Base-by-base conservation (phyloP, 1,140 invertebrate species). In the Drosophila rufa region DNA sequence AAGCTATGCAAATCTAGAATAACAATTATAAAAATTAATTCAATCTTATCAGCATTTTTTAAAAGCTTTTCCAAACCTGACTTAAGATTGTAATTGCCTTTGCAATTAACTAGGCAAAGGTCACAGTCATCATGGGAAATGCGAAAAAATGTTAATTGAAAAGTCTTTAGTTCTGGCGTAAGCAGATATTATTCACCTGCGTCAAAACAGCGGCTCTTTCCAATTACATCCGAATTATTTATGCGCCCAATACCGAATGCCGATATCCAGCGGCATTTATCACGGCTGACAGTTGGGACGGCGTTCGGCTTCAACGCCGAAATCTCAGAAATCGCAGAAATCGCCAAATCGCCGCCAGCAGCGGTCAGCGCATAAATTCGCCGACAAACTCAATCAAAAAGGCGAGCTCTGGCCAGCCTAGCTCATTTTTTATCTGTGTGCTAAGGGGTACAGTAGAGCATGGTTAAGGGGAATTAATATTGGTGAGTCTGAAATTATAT, bases 201-300 rank as follows among this genome's bases (percentile, higher is more conserved):
- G 69, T 71, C 53, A 42, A 60, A 50, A 73, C 69, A 59, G 45
- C 45, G 53, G 46, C 68, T 60, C 58, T 71, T 73, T 56, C 47
- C 75, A 79, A 71, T 79, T 79, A 79, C 75, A 79, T 79, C 75
- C 50, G 75, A 79, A 64, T 79, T 73, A 87, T 87, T 87, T 89
- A 89, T 89, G 79, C 80, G 70, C 48, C 67, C 64, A 68, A 70
- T 38, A 70, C 67, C 61, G 66, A 73, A 60, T 70, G 55, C 53
- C 65, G 42, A 76, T 66, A 60, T 87, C 74, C 50, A 79, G 58
- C 53, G 66, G 75, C 75, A 79, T 79, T 79, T 79, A 79, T 79
- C 77, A 73, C 47, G 60, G 59, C 80, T 80, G 83, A 89, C 83
- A 87, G 84, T 55, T 78, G 78, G 74, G 83, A 79, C 75, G 75